These are phyloP conservation scores for Drosophila bocki DNA, from an alignment of 1,140 invertebrate genomes.

Conservation along the genomic window DNA sequence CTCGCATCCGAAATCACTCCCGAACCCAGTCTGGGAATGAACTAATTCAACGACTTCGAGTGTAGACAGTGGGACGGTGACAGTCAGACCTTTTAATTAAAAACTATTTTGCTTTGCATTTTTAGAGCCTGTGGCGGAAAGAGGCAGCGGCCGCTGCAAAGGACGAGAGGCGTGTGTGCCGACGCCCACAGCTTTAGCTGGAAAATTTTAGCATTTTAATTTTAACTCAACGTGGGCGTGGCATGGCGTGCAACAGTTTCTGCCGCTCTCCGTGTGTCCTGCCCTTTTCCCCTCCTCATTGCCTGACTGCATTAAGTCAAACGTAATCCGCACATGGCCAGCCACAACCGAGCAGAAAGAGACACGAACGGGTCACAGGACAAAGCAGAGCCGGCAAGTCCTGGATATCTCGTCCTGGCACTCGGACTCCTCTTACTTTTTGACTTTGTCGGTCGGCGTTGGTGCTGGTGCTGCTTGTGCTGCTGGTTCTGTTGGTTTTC, in stretches of 20 bases:
- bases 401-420: conserved; percentile 46
- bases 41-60: conserved; percentile 46
- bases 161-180: conserved; percentile 45
- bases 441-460: conserved; percentile 66
- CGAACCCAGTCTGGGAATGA: not conserved
- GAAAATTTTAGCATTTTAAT: conserved; percentile 81
- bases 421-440: conserved; percentile 60
- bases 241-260: conserved; percentile 76
- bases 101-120: conserved; percentile 83
- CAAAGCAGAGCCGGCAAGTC: conserved; percentile 41
- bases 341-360: conserved; percentile 64
- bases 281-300: conserved; percentile 8
- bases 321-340: conserved; percentile 81
- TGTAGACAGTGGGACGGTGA: conserved; percentile 55
- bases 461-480: conserved; percentile 41
- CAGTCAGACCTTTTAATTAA: conserved; percentile 77
- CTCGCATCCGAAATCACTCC: conserved; percentile 7
- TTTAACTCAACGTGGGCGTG: conserved; percentile 79
- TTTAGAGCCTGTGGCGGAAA: conserved; percentile 56
- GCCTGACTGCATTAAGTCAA: conserved; percentile 76
- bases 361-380: conserved; percentile 16
- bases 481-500: conserved; percentile 70
- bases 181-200: conserved; percentile 62
- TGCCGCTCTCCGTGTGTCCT: conserved; percentile 5
- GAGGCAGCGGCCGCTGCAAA: not conserved